Conservation (phyloP, 2,113 vertebrate species). For the Ornithorhynchus anatinus region DNA sequence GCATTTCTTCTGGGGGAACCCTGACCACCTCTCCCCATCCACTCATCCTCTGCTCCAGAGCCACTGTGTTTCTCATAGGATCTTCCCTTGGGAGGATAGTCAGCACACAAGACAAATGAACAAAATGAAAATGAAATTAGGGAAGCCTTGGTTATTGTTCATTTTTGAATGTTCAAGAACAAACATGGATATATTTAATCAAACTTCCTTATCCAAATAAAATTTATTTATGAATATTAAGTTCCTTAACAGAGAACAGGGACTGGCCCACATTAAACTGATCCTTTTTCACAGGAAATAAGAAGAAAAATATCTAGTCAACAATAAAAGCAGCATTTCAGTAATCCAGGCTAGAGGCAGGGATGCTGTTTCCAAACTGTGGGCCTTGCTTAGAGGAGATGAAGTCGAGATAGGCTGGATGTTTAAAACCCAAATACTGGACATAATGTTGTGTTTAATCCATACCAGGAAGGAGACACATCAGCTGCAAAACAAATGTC, state of each 20-base stretch:
- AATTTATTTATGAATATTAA: conserved; percentile 26
- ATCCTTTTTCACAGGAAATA: conserved; percentile 11
- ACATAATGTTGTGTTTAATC: too few relatives aligned
- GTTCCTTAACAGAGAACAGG: neutral
- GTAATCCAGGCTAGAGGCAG: too few relatives aligned
- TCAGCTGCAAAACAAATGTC: too few relatives aligned
- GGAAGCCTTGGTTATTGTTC: neutral
- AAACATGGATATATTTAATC: neutral
- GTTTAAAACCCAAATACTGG: too few relatives aligned
- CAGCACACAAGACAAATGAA: neutral
- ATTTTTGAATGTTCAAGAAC: neutral
- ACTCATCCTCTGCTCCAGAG: too few relatives aligned
- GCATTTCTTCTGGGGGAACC: too few relatives aligned
- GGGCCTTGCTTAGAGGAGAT: too few relatives aligned
- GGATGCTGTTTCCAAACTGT: too few relatives aligned
- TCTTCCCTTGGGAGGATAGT: neutral
- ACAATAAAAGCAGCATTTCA: conserved; percentile 2
- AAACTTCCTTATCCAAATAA: neutral
- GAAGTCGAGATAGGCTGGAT: too few relatives aligned
- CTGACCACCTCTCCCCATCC: too few relatives aligned
- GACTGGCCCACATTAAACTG: neutral
- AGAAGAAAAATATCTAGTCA: conserved; percentile 7
- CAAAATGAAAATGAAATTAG: neutral
- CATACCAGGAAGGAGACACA: too few relatives aligned
- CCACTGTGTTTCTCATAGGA: too few relatives aligned